Conservation (phyloP, 2,113 vertebrate genomes). For the Elaphurus davidianus region DNA sequence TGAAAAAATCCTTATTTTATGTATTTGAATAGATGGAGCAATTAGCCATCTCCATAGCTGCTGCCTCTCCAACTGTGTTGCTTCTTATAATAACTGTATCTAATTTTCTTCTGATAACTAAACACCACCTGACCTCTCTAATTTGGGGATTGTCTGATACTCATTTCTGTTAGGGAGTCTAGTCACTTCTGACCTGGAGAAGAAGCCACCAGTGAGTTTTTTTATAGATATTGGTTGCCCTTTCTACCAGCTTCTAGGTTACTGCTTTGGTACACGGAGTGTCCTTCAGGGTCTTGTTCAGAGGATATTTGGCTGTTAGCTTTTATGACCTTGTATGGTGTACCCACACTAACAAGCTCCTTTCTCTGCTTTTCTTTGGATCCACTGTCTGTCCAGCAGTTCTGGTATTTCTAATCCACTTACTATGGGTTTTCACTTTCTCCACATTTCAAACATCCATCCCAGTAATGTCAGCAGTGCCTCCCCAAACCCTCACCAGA, state of each 20-base stretch:
- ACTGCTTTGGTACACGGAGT: background rate
- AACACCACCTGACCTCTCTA: background rate
- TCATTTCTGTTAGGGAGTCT: background rate
- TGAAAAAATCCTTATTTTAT: background rate
- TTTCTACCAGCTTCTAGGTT: background rate
- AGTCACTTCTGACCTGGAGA: background rate
- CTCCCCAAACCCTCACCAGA: background rate
- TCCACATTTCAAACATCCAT: background rate
- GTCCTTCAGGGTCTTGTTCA: background rate
- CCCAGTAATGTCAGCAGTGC: background rate
- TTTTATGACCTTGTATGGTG: background rate
- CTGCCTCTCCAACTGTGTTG: background rate
- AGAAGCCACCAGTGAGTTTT: background rate
- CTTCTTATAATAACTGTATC: background rate
- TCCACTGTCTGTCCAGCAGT: background rate
- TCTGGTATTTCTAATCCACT: background rate
- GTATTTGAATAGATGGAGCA: background rate
- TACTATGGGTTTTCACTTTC: background rate
- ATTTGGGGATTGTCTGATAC: background rate
- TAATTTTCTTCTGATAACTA: background rate
- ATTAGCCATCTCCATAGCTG: background rate
- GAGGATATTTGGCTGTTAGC: background rate
- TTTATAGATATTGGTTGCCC: background rate
- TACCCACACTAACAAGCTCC: background rate
- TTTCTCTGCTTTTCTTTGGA: background rate